Conservation (phyloP, 2,113 vertebrate genomes). For the Micronycteris hirsuta region DNA sequence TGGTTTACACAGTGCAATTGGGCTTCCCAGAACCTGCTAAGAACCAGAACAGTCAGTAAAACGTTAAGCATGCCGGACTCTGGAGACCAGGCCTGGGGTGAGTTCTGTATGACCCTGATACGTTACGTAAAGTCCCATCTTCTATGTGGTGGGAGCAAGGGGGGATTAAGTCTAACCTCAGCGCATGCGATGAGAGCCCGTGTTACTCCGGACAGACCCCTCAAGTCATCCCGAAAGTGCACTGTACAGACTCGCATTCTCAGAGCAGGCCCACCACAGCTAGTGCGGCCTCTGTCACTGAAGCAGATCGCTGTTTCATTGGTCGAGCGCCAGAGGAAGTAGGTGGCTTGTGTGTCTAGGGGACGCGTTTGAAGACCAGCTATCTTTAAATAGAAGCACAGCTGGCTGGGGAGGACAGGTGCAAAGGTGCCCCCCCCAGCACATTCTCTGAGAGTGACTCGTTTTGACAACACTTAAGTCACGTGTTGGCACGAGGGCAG, state of each 20-base stretch:
- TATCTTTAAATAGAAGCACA: neutral
- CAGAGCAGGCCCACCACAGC: neutral
- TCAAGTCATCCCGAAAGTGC: accelerated
- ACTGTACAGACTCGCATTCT: accelerated
- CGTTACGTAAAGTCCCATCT: neutral
- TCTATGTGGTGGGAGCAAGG: neutral
- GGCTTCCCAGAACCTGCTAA: neutral
- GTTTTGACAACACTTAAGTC: neutral
- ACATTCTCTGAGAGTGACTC: neutral
- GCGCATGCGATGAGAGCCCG: neutral
- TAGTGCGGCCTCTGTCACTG: neutral
- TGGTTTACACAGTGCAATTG: neutral
- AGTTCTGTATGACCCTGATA: neutral
- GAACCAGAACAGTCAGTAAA: neutral
- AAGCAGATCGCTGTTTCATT: neutral
- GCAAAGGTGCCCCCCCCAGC: neutral
- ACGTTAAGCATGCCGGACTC: neutral
- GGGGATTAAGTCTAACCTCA: neutral
- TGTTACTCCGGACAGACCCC: neutral
- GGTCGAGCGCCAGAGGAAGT: neutral
- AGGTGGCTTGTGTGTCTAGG: neutral
- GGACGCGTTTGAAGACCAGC: neutral
- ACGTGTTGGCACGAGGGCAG: accelerated
- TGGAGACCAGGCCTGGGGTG: neutral
- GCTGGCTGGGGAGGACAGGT: neutral